A percentile compares a stretch with the other conserved stretches of the same genome.
Conservation (phyloP, 1,140 invertebrate genomes). For the Elysia chlorotica region DNA sequence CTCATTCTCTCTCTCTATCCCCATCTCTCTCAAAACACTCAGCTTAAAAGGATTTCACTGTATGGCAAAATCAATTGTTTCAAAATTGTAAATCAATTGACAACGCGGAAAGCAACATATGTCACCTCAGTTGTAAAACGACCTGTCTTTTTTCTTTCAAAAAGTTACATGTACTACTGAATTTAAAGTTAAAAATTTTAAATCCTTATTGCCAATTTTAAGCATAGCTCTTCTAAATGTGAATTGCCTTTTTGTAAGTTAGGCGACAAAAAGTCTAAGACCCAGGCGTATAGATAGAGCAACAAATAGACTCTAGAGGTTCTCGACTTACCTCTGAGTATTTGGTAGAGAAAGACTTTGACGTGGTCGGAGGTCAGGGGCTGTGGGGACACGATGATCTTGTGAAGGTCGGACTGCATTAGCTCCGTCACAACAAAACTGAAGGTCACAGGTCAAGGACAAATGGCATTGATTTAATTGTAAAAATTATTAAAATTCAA, state of each 20-base stretch:
- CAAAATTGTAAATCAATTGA: too few species aligned
- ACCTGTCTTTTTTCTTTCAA: too few species aligned
- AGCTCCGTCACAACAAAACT: slow-evolving; percentile 99
- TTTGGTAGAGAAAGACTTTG: slow-evolving; percentile 99
- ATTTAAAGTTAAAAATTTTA: neutral
- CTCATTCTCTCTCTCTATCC: too few species aligned
- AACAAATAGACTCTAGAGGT: too few species aligned
- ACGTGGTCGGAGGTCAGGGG: slow-evolving; percentile 98
- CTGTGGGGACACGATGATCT: slow-evolving; percentile 99
- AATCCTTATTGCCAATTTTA: neutral
- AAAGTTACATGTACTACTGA: neutral
- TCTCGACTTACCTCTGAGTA: slow-evolving; percentile 85
- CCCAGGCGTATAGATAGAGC: neutral
- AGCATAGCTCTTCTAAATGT: neutral
- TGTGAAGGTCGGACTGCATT: slow-evolving; percentile 98
- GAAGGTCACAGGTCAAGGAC: slow-evolving; percentile 40
- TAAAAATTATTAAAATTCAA: neutral
- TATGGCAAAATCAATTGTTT: too few species aligned
- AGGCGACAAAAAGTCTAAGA: neutral
- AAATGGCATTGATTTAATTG: neutral
- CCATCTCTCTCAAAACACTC: too few species aligned
- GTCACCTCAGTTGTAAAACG: too few species aligned
- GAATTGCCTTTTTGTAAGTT: neutral
- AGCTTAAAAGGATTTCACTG: too few species aligned
- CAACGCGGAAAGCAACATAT: too few species aligned